A percentile compares a stretch with the other conserved stretches of the same genome.
These are phyloP conservation scores for Cylas formicarius DNA, from an alignment of 1,140 invertebrate genomes.

Conservation along the genomic window DNA sequence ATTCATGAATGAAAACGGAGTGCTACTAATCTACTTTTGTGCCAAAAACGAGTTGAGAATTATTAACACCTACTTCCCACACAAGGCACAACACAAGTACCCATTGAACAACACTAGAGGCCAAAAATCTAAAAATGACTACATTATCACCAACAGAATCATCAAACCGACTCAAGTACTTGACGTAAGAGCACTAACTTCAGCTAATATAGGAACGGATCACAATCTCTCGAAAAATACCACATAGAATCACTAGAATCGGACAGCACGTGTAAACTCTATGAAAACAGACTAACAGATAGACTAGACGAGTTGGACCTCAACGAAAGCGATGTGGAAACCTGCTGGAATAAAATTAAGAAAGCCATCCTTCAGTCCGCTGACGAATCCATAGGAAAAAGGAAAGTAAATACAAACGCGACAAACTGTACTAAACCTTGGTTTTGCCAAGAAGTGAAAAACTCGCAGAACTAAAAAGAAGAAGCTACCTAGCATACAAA, in stretches of 20 bases:
- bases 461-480: not conserved
- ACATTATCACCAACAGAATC: slow-evolving; percentile 3
- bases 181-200: slow-evolving; percentile 2
- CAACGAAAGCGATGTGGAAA: slow-evolving; percentile 1
- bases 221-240: slow-evolving; percentile 5
- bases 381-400: slow-evolving; percentile 1
- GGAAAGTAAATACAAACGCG: slow-evolving; percentile 6
- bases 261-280: slow-evolving; percentile 2
- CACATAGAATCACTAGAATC: slow-evolving; percentile 5
- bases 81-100: slow-evolving; percentile 10
- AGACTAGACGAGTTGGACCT: not conserved
- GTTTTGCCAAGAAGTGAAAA: slow-evolving; percentile 3
- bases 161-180: slow-evolving; percentile 5
- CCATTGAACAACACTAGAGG: slow-evolving; percentile 7
- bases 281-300: slow-evolving; percentile 4
- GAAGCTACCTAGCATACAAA: slow-evolving; percentile 1
- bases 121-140: slow-evolving; percentile 4
- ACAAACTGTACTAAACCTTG: slow-evolving; percentile 1
- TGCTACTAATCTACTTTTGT: slow-evolving; percentile 9
- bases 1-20: slow-evolving; percentile 6
- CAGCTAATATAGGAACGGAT: slow-evolving; percentile 6
- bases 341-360: slow-evolving; percentile 2
- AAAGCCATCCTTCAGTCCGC: not conserved
- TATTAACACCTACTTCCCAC: slow-evolving; percentile 12
- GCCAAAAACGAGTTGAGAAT: slow-evolving; percentile 14